These are phyloP conservation scores for Amniataba percoides DNA, from an alignment of 2,797 vertebrate species.

Conservation along the genomic window DNA sequence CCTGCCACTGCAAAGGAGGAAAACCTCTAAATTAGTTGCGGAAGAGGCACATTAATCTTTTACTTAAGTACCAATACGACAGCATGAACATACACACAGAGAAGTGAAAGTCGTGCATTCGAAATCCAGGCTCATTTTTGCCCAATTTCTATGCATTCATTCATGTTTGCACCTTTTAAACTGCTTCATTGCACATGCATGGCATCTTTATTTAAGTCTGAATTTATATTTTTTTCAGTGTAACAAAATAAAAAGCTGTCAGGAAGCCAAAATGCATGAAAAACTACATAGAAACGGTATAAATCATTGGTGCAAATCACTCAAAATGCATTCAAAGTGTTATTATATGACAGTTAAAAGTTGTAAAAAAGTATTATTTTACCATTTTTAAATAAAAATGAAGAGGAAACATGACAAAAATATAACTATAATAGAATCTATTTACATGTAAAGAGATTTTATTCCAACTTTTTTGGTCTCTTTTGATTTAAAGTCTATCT, in stretches of 20 bases:
- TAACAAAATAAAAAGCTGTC: neutral
- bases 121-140: neutral
- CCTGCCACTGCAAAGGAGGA: conserved; percentile 89
- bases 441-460: neutral
- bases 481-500: neutral
- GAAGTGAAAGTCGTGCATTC: neutral
- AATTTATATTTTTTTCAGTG: neutral
- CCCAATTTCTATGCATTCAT: neutral
- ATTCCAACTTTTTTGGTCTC: neutral
- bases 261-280: neutral
- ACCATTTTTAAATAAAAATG: neutral
- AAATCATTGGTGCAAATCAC: neutral
- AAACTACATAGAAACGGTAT: neutral
- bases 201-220: neutral
- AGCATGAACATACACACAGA: neutral
- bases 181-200: neutral
- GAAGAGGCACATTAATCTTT: neutral
- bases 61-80: neutral
- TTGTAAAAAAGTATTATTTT: neutral
- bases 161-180: neutral
- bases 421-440: neutral
- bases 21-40: neutral
- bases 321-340: too few relatives aligned
- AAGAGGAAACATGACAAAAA: neutral
- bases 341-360: neutral